Evolutionary conservation across 2,888 invertebrate genomes (phyloP), one percentile per base, ranked within the genome.

Genomic region (Liopterus haemorrhoidalis): DNA sequence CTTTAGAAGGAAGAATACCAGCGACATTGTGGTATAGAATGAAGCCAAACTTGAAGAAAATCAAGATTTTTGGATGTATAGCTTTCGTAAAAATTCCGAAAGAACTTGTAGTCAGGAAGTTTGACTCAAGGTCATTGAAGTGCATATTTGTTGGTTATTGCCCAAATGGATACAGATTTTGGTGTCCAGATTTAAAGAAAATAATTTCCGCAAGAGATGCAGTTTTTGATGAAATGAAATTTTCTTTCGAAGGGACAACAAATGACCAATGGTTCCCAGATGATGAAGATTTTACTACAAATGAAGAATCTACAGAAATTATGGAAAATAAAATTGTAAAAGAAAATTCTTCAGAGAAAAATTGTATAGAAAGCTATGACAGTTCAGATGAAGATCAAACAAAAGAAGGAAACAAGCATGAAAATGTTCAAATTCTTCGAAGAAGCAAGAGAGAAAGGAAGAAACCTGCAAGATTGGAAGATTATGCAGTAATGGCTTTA

Each of bases 11-110:
- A 27, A 59, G 58, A 57, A 63, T 62, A 48, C 64, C 65, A 48
- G 64, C 50, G 46, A 60, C 61, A 46, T 46, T 61, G 49, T 64
- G 60, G 59, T 54, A 59, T 54, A 49, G 33, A 46, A 59, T 53
- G 51, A 63, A 57, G 48, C 59, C 62, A 14, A 15, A 51, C 49
- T 22, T 60, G 31, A 56, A 59, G 48, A 53, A 57, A 53, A 44
- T 62, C 22, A 56, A 49, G 49, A 49, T 59, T 32, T 64, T 64
- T 51, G 60, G 60, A 43, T 58, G 42, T 21, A 18, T 38, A 20
- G 48, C 48, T 2, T 46, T 46, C 24, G 19, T 42, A 11, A 28
- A 35, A 12, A 11, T 48, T 1, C 39, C 50, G 4, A 32, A 39
- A 36, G 40, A 48, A 35, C 12, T 39, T 15, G n/a, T 19, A 4